Percentiles rank a stretch among this genome's conserved stretches.
These are phyloP conservation scores for Todiramphus saurophagus DNA, from an alignment of 2,113 vertebrate genomes.

Conservation along the genomic window DNA sequence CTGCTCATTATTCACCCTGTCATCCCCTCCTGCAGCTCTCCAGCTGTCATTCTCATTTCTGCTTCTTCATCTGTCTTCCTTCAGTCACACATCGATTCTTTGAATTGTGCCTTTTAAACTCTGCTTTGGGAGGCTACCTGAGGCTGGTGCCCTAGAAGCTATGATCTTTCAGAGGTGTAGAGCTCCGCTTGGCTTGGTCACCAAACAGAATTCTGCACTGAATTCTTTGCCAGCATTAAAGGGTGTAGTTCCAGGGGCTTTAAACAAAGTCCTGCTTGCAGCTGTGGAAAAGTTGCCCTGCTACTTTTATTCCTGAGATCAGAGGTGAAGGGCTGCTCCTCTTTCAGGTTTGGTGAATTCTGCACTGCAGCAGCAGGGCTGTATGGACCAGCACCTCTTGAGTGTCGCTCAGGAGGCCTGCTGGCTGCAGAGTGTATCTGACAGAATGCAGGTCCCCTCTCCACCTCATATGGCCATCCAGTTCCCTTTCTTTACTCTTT, in stretches of 20 bases:
- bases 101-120: neutral
- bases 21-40: neutral
- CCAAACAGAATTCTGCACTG: fast-evolving
- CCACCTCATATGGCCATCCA: neutral
- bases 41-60: neutral
- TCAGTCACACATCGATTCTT: neutral
- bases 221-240: neutral
- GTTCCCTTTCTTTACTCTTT: neutral
- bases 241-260: neutral
- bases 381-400: neutral
- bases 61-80: neutral
- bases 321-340: neutral
- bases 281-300: neutral
- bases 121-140: neutral
- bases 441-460: neutral
- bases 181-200: neutral
- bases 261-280: neutral
- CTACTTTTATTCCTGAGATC: neutral
- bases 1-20: neutral
- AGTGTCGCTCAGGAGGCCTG: neutral
- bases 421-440: neutral
- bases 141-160: neutral
- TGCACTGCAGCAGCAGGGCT: neutral
- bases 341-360: neutral
- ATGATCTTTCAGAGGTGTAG: neutral